phyloP scores from a whole-genome alignment of 2,797 vertebrate species.

The Gobio occitaniae region DNA sequence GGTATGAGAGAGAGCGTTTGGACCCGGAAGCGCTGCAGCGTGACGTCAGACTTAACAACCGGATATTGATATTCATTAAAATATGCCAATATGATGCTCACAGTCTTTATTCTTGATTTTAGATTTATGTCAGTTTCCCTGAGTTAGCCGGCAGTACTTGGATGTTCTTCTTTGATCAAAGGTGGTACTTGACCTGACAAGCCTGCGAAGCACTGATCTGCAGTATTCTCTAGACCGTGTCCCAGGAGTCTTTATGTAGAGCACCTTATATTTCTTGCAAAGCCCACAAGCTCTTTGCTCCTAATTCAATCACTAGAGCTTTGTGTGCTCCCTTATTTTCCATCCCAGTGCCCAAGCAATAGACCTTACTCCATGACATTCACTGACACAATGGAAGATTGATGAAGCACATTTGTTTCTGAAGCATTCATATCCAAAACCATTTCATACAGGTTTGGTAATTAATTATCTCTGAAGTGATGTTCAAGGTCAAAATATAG shows the following conservation, averaged over 20 bases:
- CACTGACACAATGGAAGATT: conserved; percentile 64
- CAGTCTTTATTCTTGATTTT: conserved; percentile 2
- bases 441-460: conserved; percentile 75
- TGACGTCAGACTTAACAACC: too few species aligned
- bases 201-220: conserved; percentile 27
- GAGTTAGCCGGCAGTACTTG: background rate
- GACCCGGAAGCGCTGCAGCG: too few species aligned
- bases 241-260: conserved; percentile 28
- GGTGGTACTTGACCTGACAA: background rate
- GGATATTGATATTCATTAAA: background rate
- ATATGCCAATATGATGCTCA: background rate
- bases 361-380: conserved; percentile 54
- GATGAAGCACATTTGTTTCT: conserved; percentile 67
- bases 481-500: conserved; percentile 73
- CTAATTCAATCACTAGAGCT: conserved; percentile 54
- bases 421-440: conserved; percentile 74
- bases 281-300: conserved; percentile 21
- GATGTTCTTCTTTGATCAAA: conserved; percentile 6
- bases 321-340: conserved; percentile 55
- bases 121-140: background rate
- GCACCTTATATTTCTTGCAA: conserved; percentile 35
- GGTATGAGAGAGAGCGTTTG: too few species aligned
- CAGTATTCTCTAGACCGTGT: conserved; percentile 36
- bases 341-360: conserved; percentile 38
- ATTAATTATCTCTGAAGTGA: conserved; percentile 73